phyloP scores from a whole-genome alignment of 2,888 invertebrate species.

The Sesia apiformis region DNA sequence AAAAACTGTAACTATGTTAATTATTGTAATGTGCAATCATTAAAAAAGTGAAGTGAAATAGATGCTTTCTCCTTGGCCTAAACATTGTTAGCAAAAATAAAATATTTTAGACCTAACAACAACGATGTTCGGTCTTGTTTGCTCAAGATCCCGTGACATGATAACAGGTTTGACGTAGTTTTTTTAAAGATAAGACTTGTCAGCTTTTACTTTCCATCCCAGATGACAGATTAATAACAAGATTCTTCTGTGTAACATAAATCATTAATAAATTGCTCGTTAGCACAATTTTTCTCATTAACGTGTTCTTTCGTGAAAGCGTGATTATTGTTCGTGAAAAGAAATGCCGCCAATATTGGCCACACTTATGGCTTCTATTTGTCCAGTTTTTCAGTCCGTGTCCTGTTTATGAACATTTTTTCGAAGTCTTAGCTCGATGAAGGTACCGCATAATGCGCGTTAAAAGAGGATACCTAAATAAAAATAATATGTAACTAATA shows the following conservation, averaged over 20 bases:
- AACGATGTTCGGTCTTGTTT: slow-evolving; percentile 3
- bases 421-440: too few species aligned
- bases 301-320: not conserved
- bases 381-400: too few species aligned
- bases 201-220: slow-evolving; percentile 1
- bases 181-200: slow-evolving; percentile 5
- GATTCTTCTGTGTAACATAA: not conserved
- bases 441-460: too few species aligned
- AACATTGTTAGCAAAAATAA: not conserved
- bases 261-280: not conserved
- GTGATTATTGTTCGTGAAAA: not conserved
- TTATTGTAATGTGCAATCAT: too few species aligned
- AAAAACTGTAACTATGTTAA: too few species aligned
- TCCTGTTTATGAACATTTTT: too few species aligned
- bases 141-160: slow-evolving; percentile 7
- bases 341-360: too few species aligned
- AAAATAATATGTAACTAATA: too few species aligned
- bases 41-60: too few species aligned
- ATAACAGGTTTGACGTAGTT: slow-evolving; percentile 6
- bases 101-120: not conserved
- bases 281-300: not conserved
- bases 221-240: slow-evolving; percentile 5
- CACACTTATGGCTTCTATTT: too few species aligned
- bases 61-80: not conserved
- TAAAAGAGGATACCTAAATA: too few species aligned